Base-by-base conservation (phyloP, 1,140 invertebrate genomes). In the Eumeta japonica region DNA sequence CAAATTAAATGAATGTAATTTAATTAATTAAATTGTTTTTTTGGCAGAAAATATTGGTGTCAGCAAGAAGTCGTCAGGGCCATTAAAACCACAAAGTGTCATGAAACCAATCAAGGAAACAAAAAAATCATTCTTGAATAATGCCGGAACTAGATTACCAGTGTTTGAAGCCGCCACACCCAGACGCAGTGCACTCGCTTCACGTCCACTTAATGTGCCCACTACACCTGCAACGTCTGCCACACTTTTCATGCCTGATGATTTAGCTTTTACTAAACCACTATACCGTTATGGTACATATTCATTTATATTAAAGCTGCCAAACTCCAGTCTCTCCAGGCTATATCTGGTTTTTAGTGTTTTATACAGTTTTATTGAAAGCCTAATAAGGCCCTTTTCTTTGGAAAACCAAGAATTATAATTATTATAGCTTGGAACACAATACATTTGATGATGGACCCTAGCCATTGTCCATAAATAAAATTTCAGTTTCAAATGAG, bases 121-220 rank as follows among this genome's bases (percentile, higher is more conserved):
- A 10, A 73, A 73, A 32, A 71, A 68, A 36, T 68, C 68, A 2
- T 73, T 71, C 39, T 45, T 71, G 0, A 55, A 55, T 2, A 73
- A 73, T 34, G 54, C 54, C 5, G 68, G 68, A 1, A 66, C 66
- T 46, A 58, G 59, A 1, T 35, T 73, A 7, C 58, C n/a, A n/a
- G n/a, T n/a, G n/a, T n/a, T n/a, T n/a, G n/a, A n/a, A n/a, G n/a
- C 58, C 20, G 59, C 49, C 24, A 73, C 65, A 11, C 66, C 68
- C 11, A 34, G 45, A 2, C 43, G 59, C 4, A 50, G 62, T 15
- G 50, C 45, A 0, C 62, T 64, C 18, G 57, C 62, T 3, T 64
- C 68, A 1, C 48, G 55, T 13, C 41, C 53, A 2, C 46, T 60
- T 3, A 68, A 71, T 39, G 56, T 66, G 3, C 39, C 56, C 3